These are phyloP conservation scores for Cyaniris semiargus DNA, from an alignment of 2,888 invertebrate species.

Conservation along the genomic window DNA sequence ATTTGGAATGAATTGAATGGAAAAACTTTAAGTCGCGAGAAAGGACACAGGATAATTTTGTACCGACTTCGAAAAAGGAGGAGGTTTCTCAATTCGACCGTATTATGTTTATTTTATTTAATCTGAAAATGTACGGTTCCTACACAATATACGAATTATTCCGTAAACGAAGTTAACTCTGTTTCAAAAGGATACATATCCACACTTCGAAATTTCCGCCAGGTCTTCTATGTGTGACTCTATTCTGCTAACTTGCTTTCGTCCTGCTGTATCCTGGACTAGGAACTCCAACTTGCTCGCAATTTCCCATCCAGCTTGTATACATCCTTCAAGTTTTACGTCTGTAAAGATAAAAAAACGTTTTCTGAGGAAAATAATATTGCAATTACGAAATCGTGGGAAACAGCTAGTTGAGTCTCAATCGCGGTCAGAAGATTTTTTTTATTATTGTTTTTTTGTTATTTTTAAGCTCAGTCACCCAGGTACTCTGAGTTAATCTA, in stretches of 20 bases:
- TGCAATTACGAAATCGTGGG: too few relatives aligned
- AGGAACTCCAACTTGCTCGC: conserved; percentile 54
- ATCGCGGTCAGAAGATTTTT: background rate
- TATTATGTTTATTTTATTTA: too few relatives aligned
- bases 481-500: conserved; percentile 5
- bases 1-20: too few relatives aligned
- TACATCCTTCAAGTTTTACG: conserved; percentile 51
- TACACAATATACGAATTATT: too few relatives aligned
- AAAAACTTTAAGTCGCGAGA: too few relatives aligned
- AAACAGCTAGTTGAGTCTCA: too few relatives aligned
- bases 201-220: conserved; percentile 47
- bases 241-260: conserved; percentile 53
- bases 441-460: background rate
- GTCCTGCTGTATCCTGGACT: conserved; percentile 51
- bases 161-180: background rate
- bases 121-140: too few relatives aligned
- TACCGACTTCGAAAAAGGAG: too few relatives aligned
- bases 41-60: too few relatives aligned
- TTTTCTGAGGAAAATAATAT: too few relatives aligned
- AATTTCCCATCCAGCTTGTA: conserved; percentile 53
- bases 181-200: conserved; percentile 68
- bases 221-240: conserved; percentile 53
- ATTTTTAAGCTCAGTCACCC: background rate
- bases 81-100: too few relatives aligned
- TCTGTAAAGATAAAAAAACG: conserved; percentile 36